phyloP scores from a whole-genome alignment of 2,797 vertebrate species.

The Xenopus petersii region DNA sequence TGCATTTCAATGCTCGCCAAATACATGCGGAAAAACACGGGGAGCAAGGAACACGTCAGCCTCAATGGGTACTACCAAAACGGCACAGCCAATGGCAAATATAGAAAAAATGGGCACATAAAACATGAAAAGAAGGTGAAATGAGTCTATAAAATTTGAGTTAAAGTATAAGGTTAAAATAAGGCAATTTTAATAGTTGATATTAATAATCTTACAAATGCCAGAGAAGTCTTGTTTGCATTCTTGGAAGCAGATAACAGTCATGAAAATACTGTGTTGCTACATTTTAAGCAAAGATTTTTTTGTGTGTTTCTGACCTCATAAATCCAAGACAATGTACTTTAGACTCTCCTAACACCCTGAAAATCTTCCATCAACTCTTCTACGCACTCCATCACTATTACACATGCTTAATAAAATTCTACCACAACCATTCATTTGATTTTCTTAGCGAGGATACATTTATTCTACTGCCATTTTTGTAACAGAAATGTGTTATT shows the following conservation, averaged over 20 bases:
- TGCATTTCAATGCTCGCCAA: slow-evolving; percentile 68
- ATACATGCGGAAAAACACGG: slow-evolving; percentile 67
- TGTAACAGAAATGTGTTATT: too few relatives aligned
- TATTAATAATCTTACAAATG: slow-evolving; percentile 8
- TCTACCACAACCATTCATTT: neutral
- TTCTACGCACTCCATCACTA: slow-evolving; percentile 63
- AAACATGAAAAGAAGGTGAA: slow-evolving; percentile 93
- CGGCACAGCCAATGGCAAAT: slow-evolving; percentile 85
- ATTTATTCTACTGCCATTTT: too few relatives aligned
- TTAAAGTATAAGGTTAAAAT: neutral
- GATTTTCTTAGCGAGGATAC: too few relatives aligned
- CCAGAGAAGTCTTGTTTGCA: slow-evolving; percentile 9
- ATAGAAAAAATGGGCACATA: slow-evolving; percentile 88
- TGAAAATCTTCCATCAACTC: slow-evolving; percentile 65
- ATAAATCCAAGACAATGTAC: neutral
- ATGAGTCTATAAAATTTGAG: slow-evolving; percentile 65
- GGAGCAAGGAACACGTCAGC: slow-evolving; percentile 61
- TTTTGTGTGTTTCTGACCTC: neutral
- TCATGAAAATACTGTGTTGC: neutral
- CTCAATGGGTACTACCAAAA: slow-evolving; percentile 93
- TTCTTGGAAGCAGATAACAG: neutral
- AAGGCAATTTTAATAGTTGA: neutral
- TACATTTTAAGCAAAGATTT: slow-evolving; percentile 6
- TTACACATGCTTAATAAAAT: neutral
- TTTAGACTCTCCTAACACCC: slow-evolving; percentile 6